Evolutionary conservation across 2,888 invertebrate genomes (phyloP).

Genomic region (Stenichneumon culpator): DNA sequence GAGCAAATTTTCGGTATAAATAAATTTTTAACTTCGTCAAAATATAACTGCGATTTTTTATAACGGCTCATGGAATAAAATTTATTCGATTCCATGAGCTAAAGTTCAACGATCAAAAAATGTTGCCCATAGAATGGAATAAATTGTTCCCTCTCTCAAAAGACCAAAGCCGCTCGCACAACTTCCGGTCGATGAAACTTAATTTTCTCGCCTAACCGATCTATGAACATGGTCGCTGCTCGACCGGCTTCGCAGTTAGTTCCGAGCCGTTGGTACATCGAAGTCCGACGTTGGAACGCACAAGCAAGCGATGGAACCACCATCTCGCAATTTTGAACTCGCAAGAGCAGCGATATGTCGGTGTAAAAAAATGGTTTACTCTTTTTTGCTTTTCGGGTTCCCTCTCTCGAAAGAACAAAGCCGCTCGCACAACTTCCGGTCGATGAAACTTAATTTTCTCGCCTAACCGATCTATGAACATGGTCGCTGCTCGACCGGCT

Average conservation of each 20-base stretch:
- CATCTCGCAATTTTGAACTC: background rate
- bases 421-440: background rate
- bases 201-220: slow-evolving; percentile 28
- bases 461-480: slow-evolving; percentile 53
- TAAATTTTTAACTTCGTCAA: slow-evolving; percentile 1
- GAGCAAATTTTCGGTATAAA: slow-evolving; percentile 21
- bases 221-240: slow-evolving; percentile 50
- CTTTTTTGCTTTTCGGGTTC: background rate
- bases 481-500: slow-evolving; percentile 35
- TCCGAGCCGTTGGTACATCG: slow-evolving; percentile 46
- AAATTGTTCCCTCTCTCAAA: background rate
- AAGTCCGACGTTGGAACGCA: slow-evolving; percentile 59
- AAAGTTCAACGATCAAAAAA: no score
- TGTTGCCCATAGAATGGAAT: no score
- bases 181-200: background rate
- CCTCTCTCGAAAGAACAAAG: background rate
- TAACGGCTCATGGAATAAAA: no score
- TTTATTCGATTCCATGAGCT: no score
- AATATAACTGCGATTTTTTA: background rate
- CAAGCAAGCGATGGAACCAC: slow-evolving; percentile 51
- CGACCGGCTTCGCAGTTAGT: slow-evolving; percentile 35
- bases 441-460: background rate
- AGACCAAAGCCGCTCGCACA: background rate
- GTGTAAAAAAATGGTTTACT: no score
- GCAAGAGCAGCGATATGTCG: no score